Conservation (phyloP, 2,888 invertebrate genomes). For the Melangyna quadrimaculata region DNA sequence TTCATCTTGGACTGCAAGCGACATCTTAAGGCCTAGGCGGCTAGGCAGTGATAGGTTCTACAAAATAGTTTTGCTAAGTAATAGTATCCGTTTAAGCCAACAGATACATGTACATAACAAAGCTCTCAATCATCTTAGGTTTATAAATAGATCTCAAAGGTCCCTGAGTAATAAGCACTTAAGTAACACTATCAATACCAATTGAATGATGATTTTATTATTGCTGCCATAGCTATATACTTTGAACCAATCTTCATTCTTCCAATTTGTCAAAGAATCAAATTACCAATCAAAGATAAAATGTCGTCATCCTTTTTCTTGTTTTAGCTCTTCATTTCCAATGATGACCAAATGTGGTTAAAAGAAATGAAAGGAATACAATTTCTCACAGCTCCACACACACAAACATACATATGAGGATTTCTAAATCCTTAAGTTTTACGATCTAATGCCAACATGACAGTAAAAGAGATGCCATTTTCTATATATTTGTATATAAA, state of each 20-base stretch:
- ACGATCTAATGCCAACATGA: constrained; percentile 16
- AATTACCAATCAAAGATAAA: constrained; percentile 59
- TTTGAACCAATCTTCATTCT: background rate
- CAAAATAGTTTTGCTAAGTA: background rate
- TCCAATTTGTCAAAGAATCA: constrained; percentile 21
- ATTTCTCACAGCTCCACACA: constrained; percentile 20
- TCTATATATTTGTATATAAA: background rate
- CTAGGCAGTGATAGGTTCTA: background rate
- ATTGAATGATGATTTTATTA: constrained; percentile 21
- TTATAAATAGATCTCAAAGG: background rate
- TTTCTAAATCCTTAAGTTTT: constrained; percentile 15
- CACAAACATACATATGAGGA: background rate
- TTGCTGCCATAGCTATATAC: background rate
- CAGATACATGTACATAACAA: background rate
- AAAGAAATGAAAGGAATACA: constrained; percentile 26
- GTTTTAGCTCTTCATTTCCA: constrained; percentile 40
- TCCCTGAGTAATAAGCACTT: constrained; percentile 1
- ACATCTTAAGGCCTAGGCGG: background rate
- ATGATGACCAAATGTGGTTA: constrained; percentile 63
- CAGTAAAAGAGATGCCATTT: background rate
- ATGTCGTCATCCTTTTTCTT: constrained; percentile 62
- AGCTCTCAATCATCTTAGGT: background rate
- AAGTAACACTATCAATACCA: constrained; percentile 18
- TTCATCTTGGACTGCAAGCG: background rate
- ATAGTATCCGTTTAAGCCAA: background rate